Conservation (phyloP, 2,888 invertebrate genomes). For the Bimastos eiseni region DNA sequence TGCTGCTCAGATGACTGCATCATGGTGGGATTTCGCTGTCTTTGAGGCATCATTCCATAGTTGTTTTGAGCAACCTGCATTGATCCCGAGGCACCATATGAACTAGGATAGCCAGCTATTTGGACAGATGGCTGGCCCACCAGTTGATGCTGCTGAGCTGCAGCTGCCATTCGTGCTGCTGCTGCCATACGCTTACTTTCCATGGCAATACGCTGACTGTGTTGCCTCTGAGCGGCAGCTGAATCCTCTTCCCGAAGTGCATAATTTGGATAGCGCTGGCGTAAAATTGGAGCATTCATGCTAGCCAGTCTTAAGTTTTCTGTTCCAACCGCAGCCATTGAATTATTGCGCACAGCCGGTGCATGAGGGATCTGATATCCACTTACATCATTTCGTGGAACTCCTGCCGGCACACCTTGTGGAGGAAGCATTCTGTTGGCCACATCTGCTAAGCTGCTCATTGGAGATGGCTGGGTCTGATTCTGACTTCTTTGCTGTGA, state of each 20-base stretch:
- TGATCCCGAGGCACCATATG: background rate
- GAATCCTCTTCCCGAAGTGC: background rate
- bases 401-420: constrained; percentile 8
- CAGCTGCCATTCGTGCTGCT: constrained; percentile 10
- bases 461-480: background rate
- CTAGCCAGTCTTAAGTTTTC: constrained; percentile 7
- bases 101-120: background rate
- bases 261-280: constrained; percentile 8
- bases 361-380: background rate
- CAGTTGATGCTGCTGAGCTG: constrained; percentile 8
- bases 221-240: background rate
- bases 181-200: constrained; percentile 19
- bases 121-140: background rate
- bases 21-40: background rate
- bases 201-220: background rate
- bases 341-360: background rate
- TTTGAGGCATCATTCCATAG: background rate
- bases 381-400: constrained; percentile 7
- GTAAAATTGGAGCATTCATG: background rate
- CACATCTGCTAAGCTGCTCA: background rate
- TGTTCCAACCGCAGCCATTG: background rate
- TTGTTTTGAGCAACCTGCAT: background rate
- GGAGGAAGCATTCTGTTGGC: constrained; percentile 22
- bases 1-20: background rate
- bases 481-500: constrained; percentile 16